Evolutionary conservation across 1,140 invertebrate genomes (phyloP), one percentile per base, ranked within the genome.

Genomic region (Anthonomus grandis): DNA sequence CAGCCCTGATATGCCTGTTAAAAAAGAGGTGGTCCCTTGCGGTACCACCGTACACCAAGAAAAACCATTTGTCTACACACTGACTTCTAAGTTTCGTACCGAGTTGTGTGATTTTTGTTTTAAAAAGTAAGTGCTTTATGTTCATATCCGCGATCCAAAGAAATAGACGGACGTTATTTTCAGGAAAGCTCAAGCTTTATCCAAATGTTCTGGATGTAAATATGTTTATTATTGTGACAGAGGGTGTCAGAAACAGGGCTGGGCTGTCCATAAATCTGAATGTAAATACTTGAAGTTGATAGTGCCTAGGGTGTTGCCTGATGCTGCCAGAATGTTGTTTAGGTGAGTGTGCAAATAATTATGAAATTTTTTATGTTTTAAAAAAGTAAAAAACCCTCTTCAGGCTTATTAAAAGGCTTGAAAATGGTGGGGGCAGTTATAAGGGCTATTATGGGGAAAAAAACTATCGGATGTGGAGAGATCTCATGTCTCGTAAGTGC

Each of bases 401-500:
- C 24, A 82, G 83, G 64, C 77, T 92, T 34, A 84, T 91, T 45
- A 77, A 87, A 41, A 84, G 85, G 52, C 66, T 91, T 21, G 71
- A 81, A 58, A 78, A 83, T 58, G 84, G 84, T 4, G 85, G 86
- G 45, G 81, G 80, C 36, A 68, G 79, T 17, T 78, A 84, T 47
- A 81, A 81, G 52, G 78, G 79, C 10, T 88, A 83, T 68, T 89
- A 90, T 63, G 78, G 81, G 2, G 73, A 81, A 25, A 84, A 78
- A 17, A 81, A 79, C 8, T 90, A 80, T 58, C 76, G 90, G 59
- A 83, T 82, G 71, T 93, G 90, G 74, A 85, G 86, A 61, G 87
- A 92, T 75, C 72, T 92, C 4, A 90, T 92, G 87, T 89, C 90
- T 19, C 90, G 90, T 92, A 78, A 83, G 84, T 80, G 13, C 8